These are phyloP conservation scores for Acanthacorydalis orientalis DNA, from an alignment of 2,888 invertebrate genomes.

Conservation along the genomic window DNA sequence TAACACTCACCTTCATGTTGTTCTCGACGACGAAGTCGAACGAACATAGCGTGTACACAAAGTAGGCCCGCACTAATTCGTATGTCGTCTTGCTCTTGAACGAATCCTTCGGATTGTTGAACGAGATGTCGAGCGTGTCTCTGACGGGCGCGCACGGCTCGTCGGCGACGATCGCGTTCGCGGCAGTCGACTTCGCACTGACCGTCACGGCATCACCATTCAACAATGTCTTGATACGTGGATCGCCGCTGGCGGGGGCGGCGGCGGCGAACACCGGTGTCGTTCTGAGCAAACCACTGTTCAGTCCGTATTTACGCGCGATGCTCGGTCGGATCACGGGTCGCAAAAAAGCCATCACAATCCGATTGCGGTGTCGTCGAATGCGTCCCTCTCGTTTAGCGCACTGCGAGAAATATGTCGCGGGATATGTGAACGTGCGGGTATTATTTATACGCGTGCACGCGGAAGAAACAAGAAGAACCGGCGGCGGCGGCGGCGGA, in stretches of 20 bases:
- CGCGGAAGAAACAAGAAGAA: no score
- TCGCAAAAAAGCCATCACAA: constrained; percentile 30
- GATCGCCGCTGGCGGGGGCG: not conserved
- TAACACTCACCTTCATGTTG: constrained; percentile 79
- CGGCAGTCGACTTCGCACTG: constrained; percentile 6
- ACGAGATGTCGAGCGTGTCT: constrained; percentile 69
- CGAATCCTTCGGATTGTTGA: constrained; percentile 77
- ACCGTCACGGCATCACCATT: constrained; percentile 5
- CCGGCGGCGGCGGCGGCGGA: no score
- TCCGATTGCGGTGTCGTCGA: not conserved
- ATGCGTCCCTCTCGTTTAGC: not conserved
- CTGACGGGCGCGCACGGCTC: constrained; percentile 14
- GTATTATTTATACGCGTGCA: no score
- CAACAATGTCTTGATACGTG: not conserved
- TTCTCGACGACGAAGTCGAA: constrained; percentile 76
- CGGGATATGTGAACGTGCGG: no score
- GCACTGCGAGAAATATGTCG: no score
- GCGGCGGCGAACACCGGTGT: constrained; percentile 5
- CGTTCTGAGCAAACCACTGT: constrained; percentile 20
- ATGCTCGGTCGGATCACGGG: constrained; percentile 25
- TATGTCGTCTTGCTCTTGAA: constrained; percentile 91
- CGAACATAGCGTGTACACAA: constrained; percentile 86
- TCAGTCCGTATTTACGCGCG: constrained; percentile 23
- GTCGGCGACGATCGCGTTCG: not conserved
- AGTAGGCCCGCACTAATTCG: constrained; percentile 76